Percentiles rank a stretch among this genome's conserved stretches.
phyloP scores from a whole-genome alignment of 2,888 invertebrate genomes.

The Archips xylosteana region DNA sequence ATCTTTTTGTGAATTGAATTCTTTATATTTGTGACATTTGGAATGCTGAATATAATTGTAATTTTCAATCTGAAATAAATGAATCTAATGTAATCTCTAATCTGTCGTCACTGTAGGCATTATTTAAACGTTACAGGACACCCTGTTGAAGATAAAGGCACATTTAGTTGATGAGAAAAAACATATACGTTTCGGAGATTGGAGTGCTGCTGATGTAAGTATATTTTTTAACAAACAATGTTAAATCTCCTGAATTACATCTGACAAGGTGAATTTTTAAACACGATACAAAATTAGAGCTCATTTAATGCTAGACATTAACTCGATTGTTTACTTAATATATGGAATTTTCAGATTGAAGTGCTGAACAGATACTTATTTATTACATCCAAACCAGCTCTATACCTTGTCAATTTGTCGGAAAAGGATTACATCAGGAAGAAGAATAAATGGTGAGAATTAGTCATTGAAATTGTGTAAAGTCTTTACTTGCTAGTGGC shows the following conservation, averaged over 20 bases:
- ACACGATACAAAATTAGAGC: too few relatives aligned
- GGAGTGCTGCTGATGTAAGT: slow-evolving; percentile 96
- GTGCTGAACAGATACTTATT: slow-evolving; percentile 98
- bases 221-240: background rate
- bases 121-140: slow-evolving; percentile 87
- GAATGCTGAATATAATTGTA: too few relatives aligned
- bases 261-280: too few relatives aligned
- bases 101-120: too few relatives aligned
- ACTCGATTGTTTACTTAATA: background rate
- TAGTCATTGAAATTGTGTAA: background rate
- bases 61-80: too few relatives aligned
- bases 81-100: too few relatives aligned
- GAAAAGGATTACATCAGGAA: slow-evolving; percentile 99
- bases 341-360: slow-evolving; percentile 91
- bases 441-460: slow-evolving; percentile 97
- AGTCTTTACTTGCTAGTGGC: too few relatives aligned
- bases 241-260: background rate
- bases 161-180: slow-evolving; percentile 95
- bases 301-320: too few relatives aligned
- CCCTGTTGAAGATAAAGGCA: slow-evolving; percentile 93
- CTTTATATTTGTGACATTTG: too few relatives aligned
- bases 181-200: slow-evolving; percentile 96
- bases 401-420: slow-evolving; percentile 98
- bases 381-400: slow-evolving; percentile 98
- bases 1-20: too few relatives aligned